Percentiles rank a stretch among this genome's conserved stretches.
These are phyloP conservation scores for Porites lobata DNA, from an alignment of 92 coral and sea anemone species.

Conservation along the genomic window DNA sequence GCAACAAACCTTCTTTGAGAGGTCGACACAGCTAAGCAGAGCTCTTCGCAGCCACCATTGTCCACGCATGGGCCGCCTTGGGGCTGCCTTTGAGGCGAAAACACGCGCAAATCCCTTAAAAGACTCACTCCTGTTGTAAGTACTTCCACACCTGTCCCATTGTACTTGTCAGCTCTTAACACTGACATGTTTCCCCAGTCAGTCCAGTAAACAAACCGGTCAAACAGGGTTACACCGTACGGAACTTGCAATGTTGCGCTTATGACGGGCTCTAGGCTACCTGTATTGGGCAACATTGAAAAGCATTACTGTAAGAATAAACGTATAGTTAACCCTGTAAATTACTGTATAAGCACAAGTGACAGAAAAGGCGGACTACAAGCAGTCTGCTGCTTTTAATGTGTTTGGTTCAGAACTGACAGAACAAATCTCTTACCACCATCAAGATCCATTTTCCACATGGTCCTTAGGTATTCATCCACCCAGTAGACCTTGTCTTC, in stretches of 20 bases:
- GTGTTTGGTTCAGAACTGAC: too few species aligned
- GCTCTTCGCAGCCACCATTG: conserved; percentile 87
- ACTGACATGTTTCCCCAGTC: conserved; percentile 37
- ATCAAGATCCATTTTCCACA: conserved; percentile 83
- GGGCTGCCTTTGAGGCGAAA: conserved; percentile 81
- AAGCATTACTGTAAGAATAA: neutral
- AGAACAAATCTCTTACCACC: conserved; percentile 70
- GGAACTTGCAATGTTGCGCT: conserved; percentile 44
- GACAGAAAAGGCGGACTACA: too few species aligned
- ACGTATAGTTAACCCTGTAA: too few species aligned
- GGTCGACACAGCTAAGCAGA: conserved; percentile 83
- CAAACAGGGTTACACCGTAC: conserved; percentile 75
- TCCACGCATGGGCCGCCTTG: conserved; percentile 76
- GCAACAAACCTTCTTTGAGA: conserved; percentile 67
- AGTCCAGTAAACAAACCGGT: conserved; percentile 80
- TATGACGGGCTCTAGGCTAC: neutral
- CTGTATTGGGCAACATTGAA: neutral
- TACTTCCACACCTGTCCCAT: conserved; percentile 44
- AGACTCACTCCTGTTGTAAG: conserved; percentile 7
- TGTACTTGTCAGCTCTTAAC: conserved; percentile 56
- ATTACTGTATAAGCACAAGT: too few species aligned
- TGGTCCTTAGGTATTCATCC: conserved; percentile 50
- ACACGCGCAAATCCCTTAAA: conserved; percentile 75
- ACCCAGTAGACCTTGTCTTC: conserved; percentile 81
- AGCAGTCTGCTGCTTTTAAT: too few species aligned